These are phyloP conservation scores for Bubo scandiacus DNA, from an alignment of 2,113 vertebrate genomes.

Conservation along the genomic window DNA sequence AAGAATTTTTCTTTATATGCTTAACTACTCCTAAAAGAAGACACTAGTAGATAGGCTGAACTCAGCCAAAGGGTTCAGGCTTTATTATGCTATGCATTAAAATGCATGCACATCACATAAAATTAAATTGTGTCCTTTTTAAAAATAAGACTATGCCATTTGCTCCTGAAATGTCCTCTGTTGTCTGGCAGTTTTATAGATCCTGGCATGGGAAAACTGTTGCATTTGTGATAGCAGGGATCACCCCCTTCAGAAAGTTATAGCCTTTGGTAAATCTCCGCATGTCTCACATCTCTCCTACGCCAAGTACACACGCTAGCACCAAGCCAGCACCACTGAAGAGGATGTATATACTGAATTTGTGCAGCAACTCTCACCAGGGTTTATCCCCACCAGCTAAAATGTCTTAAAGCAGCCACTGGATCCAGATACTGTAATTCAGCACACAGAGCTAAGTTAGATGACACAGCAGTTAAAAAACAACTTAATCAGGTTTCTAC, in stretches of 20 bases:
- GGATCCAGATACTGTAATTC: not conserved
- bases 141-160: not conserved
- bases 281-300: not conserved
- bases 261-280: not conserved
- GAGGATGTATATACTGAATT: not conserved
- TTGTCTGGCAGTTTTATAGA: not conserved
- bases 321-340: not conserved
- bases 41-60: not conserved
- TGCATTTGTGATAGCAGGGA: not conserved
- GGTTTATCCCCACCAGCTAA: not conserved
- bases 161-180: not conserved
- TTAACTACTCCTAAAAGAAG: not conserved
- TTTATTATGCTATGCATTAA: slow-evolving; percentile 12
- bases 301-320: not conserved
- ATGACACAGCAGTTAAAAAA: not conserved
- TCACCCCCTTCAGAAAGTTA: not conserved
- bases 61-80: not conserved
- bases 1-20: not conserved
- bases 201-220: slow-evolving; percentile 9
- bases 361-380: not conserved
- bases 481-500: slow-evolving; percentile 4
- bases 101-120: not conserved
- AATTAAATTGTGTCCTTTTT: slow-evolving; percentile 27
- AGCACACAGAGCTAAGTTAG: not conserved
- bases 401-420: not conserved